Evolutionary conservation across 2,113 vertebrate genomes (phyloP), one percentile per base, ranked within the genome.

Genomic region (Thomomys bottae): DNA sequence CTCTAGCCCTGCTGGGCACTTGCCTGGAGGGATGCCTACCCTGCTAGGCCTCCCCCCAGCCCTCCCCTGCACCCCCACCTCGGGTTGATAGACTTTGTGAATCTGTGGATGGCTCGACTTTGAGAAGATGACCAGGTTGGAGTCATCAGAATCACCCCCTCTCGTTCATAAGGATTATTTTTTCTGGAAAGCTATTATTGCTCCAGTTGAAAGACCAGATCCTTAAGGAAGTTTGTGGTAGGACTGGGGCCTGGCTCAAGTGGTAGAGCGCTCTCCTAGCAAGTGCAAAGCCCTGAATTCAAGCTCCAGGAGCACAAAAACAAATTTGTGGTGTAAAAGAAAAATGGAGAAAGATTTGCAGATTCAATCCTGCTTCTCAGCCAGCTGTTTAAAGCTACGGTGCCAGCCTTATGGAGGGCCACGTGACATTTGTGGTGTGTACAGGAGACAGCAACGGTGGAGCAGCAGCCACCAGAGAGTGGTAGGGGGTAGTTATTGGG

Each of bases 61-160:
- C 86, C 49, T 54, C 49, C 15, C 49, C 15, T 54, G n/a, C 8
- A 15, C 36, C 61, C 49, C 88, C 71, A 54, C 95, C 88, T 75
- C 71, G 42, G 42, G 92, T 95, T 90, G 57, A 97, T 92, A 98
- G 97, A 98, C 97, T 97, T 97, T 96, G 95, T n/a, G n/a, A n/a
- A n/a, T n/a, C n/a, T n/a, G n/a, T n/a, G n/a, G n/a, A n/a, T n/a
- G n/a, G n/a, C n/a, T n/a, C n/a, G n/a, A n/a, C n/a, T n/a, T n/a
- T n/a, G n/a, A n/a, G n/a, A n/a, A n/a, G n/a, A n/a, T n/a, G 70
- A 97, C 96, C 95, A 83, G 97, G 97, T 96, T 96, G 96, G 83
- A 95, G 64, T 95, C 95, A 97, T 96, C 97, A 97, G 87, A 86
- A 86, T 96, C 91, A 90, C 61, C 79, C 49, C 72, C 49, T 42